Evolutionary conservation across 2,888 invertebrate genomes (phyloP).

Genomic region (Galeopsomyia nigrocyanea): DNA sequence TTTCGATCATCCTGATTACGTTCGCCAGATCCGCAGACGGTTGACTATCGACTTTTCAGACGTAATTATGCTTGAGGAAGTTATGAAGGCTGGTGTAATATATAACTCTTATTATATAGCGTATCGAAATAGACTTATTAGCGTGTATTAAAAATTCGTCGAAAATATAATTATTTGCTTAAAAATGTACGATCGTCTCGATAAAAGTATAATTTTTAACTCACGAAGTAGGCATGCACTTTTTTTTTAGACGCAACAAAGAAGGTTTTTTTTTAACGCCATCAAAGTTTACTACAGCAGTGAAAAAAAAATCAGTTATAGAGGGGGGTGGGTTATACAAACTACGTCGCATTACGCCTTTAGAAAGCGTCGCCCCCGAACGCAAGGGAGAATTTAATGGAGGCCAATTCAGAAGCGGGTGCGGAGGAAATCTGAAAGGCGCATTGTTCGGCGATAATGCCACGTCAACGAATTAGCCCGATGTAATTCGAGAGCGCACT

Average conservation of each 20-base stretch:
- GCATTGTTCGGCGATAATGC: conserved; percentile 47
- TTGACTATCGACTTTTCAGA: too few relatives aligned
- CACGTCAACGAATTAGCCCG: conserved; percentile 59
- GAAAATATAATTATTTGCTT: too few relatives aligned
- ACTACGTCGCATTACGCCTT: conserved; percentile 31
- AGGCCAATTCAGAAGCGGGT: conserved; percentile 26
- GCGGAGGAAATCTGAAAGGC: conserved; percentile 45
- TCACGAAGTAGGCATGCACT: too few relatives aligned
- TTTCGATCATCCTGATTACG: neutral
- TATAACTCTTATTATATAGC: too few relatives aligned
- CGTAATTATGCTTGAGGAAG: too few relatives aligned
- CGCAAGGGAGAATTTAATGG: conserved; percentile 38
- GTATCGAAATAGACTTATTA: too few relatives aligned
- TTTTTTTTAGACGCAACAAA: too few relatives aligned
- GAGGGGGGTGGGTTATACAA: conserved; percentile 8
- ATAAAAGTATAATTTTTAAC: too few relatives aligned
- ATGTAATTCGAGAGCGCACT: conserved; percentile 55
- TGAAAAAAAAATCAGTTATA: conserved; percentile 39
- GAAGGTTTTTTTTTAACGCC: neutral
- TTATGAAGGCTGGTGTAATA: too few relatives aligned
- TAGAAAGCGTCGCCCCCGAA: conserved; percentile 34
- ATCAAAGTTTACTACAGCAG: conserved; percentile 17
- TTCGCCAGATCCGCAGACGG: neutral
- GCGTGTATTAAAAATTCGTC: neutral
- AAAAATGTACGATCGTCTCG: too few relatives aligned